phyloP scores from a whole-genome alignment of 2,797 vertebrate genomes.

The Fistularia tabacaria region DNA sequence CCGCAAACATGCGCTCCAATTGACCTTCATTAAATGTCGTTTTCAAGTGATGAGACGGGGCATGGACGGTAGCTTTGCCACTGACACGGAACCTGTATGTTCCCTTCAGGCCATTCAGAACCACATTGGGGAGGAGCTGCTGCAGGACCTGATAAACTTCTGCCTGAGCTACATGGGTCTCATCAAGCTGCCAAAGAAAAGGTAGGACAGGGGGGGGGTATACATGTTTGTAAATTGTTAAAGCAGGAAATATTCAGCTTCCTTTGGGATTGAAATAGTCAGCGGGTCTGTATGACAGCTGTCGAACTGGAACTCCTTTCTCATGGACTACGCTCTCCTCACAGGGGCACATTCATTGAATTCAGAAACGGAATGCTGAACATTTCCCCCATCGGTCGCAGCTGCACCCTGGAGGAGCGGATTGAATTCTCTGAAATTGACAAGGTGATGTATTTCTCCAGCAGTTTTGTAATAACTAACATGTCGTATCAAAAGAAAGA shows the following conservation, averaged over 20 bases:
- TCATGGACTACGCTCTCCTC: not conserved
- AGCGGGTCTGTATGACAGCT: too few relatives aligned
- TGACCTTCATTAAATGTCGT: too few relatives aligned
- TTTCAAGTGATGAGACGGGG: too few relatives aligned
- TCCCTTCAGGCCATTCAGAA: conserved; percentile 88
- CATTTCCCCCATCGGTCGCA: conserved; percentile 93
- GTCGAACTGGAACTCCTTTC: too few relatives aligned
- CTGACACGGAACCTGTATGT: too few relatives aligned
- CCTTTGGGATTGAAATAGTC: too few relatives aligned
- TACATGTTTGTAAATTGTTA: not conserved
- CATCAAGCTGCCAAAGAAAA: conserved; percentile 95
- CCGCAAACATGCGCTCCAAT: too few relatives aligned
- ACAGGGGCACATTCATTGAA: conserved; percentile 97
- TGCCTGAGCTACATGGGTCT: conserved; percentile 95
- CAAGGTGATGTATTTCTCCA: conserved; percentile 74
- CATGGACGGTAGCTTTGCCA: too few relatives aligned
- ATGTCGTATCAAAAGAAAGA: too few relatives aligned
- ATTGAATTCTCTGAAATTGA: conserved; percentile 95
- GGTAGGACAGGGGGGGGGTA: conserved; percentile 64
- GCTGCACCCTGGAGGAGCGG: conserved; percentile 88
- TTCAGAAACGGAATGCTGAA: conserved; percentile 97
- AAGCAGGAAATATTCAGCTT: not conserved
- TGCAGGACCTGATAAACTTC: conserved; percentile 98
- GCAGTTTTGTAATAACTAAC: not conserved
- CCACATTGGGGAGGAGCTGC: conserved; percentile 91